These are phyloP conservation scores for Camponotus floridanus DNA, from an alignment of 1,140 invertebrate species.

Conservation along the genomic window DNA sequence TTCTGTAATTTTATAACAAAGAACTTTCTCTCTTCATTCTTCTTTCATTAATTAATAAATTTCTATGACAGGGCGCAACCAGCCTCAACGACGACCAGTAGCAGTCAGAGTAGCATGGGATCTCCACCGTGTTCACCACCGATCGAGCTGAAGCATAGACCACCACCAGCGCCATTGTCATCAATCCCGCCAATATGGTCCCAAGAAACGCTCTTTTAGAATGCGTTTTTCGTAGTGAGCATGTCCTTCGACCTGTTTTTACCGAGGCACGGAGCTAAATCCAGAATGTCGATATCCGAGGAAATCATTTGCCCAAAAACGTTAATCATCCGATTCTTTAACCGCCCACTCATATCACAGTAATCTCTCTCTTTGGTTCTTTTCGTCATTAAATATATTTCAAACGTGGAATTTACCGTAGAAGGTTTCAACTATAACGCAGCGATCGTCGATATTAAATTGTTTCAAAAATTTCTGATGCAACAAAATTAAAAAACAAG, in stretches of 20 bases:
- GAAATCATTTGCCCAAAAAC: slow-evolving; percentile 54
- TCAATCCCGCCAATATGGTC: slow-evolving; percentile 81
- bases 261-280: slow-evolving; percentile 28
- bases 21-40: not conserved
- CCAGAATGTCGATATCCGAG: slow-evolving; percentile 54
- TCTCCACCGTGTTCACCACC: slow-evolving; percentile 81
- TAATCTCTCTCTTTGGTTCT: not conserved
- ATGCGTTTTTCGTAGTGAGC: slow-evolving; percentile 40
- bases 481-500: slow-evolving; percentile 3
- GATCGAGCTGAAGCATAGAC: slow-evolving; percentile 83
- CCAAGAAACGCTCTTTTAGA: slow-evolving; percentile 83
- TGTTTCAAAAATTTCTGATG: too few species aligned
- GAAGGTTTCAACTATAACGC: not conserved
- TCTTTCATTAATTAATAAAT: not conserved
- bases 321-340: not conserved
- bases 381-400: not conserved
- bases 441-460: not conserved
- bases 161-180: slow-evolving; percentile 75
- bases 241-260: slow-evolving; percentile 51
- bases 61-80: slow-evolving; percentile 59
- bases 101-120: slow-evolving; percentile 80
- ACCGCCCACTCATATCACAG: not conserved
- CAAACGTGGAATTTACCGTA: not conserved
- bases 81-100: slow-evolving; percentile 81
- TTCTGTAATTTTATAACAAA: not conserved